Percentiles rank a stretch among this genome's conserved stretches.
These are phyloP conservation scores for Fopius arisanus DNA, from an alignment of 1,140 invertebrate species.

Conservation along the genomic window DNA sequence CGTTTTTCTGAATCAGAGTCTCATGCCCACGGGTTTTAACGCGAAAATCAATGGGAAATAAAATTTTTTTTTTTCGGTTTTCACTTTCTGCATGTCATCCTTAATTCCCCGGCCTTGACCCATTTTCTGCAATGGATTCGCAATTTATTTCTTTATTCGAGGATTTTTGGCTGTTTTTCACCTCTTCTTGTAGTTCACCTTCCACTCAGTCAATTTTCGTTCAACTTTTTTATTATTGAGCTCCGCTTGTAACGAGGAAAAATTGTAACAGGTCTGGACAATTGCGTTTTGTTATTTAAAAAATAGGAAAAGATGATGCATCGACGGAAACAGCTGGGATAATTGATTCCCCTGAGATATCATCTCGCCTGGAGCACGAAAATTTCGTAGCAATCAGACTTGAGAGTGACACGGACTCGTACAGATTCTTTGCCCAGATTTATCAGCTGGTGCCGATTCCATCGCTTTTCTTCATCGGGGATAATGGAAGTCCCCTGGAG, in stretches of 20 bases:
- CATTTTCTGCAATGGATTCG: background rate
- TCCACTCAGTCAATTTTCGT: no score
- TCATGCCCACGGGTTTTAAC: background rate
- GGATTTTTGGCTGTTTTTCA: background rate
- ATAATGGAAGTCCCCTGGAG: constrained; percentile 78
- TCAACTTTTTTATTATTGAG: no score
- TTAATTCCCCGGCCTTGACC: background rate
- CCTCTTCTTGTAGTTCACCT: no score
- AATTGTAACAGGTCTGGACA: background rate
- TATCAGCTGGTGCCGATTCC: constrained; percentile 85
- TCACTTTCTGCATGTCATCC: constrained; percentile 2
- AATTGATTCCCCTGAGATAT: constrained; percentile 68
- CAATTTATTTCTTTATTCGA: background rate
- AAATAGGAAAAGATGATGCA: constrained; percentile 73
- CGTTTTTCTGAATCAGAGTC: background rate
- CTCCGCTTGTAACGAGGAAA: no score
- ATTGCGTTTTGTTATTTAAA: background rate
- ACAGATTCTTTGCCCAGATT: constrained; percentile 83
- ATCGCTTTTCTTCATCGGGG: constrained; percentile 86
- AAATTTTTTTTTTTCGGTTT: background rate
- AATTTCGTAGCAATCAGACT: constrained; percentile 80
- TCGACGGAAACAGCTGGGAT: constrained; percentile 68
- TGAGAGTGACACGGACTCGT: constrained; percentile 72
- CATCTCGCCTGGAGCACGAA: constrained; percentile 64
- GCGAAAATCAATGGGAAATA: background rate